Conservation (phyloP, 1,140 invertebrate species). For the Drosophila prosaltans region DNA sequence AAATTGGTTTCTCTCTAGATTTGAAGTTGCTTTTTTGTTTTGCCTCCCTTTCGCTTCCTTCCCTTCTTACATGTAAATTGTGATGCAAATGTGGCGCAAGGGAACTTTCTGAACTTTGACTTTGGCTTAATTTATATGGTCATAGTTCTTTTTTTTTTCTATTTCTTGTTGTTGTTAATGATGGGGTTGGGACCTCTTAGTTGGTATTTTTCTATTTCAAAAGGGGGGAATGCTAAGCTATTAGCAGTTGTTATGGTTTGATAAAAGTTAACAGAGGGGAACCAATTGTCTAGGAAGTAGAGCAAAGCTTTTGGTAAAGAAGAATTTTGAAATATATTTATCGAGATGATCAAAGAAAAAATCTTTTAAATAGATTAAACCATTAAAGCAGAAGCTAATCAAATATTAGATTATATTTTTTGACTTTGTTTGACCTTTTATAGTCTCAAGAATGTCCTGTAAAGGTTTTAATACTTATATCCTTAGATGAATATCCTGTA, state of each 20-base stretch:
- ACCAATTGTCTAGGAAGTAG: background rate
- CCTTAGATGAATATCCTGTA: too few species aligned
- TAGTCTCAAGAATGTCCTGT: too few species aligned
- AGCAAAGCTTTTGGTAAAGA: background rate
- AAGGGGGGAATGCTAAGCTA: background rate
- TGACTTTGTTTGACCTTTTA: too few species aligned
- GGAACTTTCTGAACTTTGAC: conserved; percentile 67
- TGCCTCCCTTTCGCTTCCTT: conserved; percentile 15
- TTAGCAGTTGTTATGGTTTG: conserved; percentile 5
- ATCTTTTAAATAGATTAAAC: background rate
- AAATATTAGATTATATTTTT: too few species aligned
- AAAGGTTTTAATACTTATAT: too few species aligned
- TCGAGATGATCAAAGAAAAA: background rate
- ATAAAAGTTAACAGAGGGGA: background rate
- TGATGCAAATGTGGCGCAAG: conserved; percentile 49
- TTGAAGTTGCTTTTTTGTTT: conserved; percentile 35
- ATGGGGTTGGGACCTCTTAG: conserved; percentile 30
- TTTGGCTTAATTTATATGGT: conserved; percentile 53
- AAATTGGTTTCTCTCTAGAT: conserved; percentile 65
- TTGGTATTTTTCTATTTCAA: conserved; percentile 49
- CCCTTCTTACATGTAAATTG: conserved; percentile 27
- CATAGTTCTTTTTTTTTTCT: conserved; percentile 27
- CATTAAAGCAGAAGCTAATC: too few species aligned
- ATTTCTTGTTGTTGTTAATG: background rate
- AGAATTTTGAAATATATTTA: background rate